A percentile compares a stretch with the other conserved stretches of the same genome.
phyloP scores from a whole-genome alignment of 2,113 vertebrate genomes.

The Melanotaenia duboulayi region DNA sequence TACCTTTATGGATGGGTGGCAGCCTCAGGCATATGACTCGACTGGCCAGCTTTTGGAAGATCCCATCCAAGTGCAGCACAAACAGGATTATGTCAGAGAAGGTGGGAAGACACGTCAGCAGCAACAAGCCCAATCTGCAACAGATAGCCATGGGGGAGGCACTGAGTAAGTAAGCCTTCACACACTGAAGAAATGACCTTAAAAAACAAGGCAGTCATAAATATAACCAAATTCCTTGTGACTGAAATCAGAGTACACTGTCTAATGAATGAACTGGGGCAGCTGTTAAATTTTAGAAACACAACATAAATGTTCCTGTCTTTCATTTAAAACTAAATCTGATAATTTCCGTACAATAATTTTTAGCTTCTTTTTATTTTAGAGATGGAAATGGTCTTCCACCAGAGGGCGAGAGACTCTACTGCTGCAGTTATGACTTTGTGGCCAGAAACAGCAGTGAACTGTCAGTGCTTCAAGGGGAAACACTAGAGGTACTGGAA shows the following conservation, averaged over 20 bases:
- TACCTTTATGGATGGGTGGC: constrained; percentile 87
- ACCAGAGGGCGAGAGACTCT: constrained; percentile 65
- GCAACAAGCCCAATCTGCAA: neutral
- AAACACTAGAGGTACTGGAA: constrained; percentile 83
- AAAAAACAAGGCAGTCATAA: neutral
- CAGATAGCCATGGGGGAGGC: neutral
- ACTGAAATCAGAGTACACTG: neutral
- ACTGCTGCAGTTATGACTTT: constrained; percentile 87
- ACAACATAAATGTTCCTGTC: neutral
- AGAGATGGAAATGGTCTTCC: constrained; percentile 56
- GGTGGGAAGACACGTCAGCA: constrained; percentile 29
- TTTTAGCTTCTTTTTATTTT: constrained; percentile 27
- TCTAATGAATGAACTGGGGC: neutral
- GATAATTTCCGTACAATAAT: neutral
- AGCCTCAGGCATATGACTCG: constrained; percentile 70
- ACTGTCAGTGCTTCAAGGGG: constrained; percentile 87
- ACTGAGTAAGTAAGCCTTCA: constrained; percentile 36
- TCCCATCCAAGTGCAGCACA: constrained; percentile 85
- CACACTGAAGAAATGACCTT: neutral
- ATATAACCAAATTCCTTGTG: neutral
- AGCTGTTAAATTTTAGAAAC: neutral
- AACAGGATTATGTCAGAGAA: constrained; percentile 79
- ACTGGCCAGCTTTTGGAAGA: constrained; percentile 81
- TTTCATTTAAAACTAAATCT: neutral
- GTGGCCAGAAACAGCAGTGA: constrained; percentile 90